Evolutionary conservation across 2,797 vertebrate species (phyloP).

Genomic region (Sardinella longiceps): DNA sequence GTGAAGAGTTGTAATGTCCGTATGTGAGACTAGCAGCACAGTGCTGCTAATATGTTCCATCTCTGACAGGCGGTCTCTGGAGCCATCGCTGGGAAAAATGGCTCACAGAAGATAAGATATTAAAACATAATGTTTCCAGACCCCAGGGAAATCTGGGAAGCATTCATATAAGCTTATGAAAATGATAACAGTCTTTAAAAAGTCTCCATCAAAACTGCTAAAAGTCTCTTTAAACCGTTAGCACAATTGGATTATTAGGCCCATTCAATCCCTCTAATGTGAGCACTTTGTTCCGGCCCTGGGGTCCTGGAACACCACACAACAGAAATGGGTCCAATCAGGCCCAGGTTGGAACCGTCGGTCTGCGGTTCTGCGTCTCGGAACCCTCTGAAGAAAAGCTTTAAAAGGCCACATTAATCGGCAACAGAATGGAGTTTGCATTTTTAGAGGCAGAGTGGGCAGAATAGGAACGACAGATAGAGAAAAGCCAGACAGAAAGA

Average conservation of each 20-base stretch:
- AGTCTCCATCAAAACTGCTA: conserved; percentile 6
- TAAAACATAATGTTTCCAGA: background rate
- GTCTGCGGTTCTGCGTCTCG: background rate
- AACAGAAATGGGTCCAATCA: background rate
- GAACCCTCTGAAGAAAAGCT: background rate
- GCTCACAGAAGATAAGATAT: background rate
- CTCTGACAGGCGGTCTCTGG: background rate
- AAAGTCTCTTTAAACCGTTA: background rate
- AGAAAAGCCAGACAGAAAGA: conserved; percentile 21
- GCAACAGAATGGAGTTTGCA: background rate
- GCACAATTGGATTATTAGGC: conserved; percentile 5
- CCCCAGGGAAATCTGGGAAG: background rate
- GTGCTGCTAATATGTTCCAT: background rate
- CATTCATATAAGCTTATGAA: background rate
- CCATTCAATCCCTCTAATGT: background rate
- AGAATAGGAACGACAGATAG: background rate
- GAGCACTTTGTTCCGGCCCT: background rate
- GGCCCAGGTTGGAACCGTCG: background rate
- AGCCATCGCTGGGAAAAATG: background rate
- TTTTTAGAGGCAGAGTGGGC: background rate
- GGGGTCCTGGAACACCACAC: background rate
- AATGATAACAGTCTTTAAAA: background rate
- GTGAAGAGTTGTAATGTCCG: background rate
- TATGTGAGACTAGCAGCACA: background rate
- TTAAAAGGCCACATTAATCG: background rate